Base-by-base conservation (phyloP, 1,140 invertebrate genomes). In the Vollenhovia emeryi region DNA sequence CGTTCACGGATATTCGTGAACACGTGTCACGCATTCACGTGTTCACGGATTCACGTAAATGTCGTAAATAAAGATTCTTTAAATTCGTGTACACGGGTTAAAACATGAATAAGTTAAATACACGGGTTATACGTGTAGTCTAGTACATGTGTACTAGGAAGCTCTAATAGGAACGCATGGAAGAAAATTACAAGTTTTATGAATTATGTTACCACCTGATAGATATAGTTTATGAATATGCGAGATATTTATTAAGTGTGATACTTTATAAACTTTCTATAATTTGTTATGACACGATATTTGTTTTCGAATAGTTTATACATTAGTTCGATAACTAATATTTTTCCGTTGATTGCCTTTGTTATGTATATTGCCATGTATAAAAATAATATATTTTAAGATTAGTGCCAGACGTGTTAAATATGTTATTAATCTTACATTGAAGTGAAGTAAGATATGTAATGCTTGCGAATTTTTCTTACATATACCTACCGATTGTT, bases 381-480 rank as follows among this genome's bases (percentile, higher is more conserved):
- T 73, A 64, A 52, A 79, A 50, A 79, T 79, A 66, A 66, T 5
- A 57, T 43, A 52, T 79, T 73, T 71, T 82, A 71, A 40, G 36
- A 71, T 73, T 30, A 73, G 24, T 18, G 15, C 36, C n/a, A 50
- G 5, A 75, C 18, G 8, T 33, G 27, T 18, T 62, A 62, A 62
- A 27, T 62, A 30, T 27, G 27, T 66, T 79, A 79, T 66, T 50
- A 30, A 15, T 66, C 43, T 50, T 66, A 40, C 21, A n/a, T 0
- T 43, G 24, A 8, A 66, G 24, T 43, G n/a, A 82, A 33, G 13
- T 33, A 21, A 71, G 36, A 21, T 55, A 45, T 33, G 24, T 79
- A 27, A 79, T 79, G 48, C 36, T 82, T 82, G 33, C 36, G 48
- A 57, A 82, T 73, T 71, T 82, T 73, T 82, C 24, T 82, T 69